Base-by-base conservation (phyloP, 2,113 vertebrate genomes). In the Elephas maximus region DNA sequence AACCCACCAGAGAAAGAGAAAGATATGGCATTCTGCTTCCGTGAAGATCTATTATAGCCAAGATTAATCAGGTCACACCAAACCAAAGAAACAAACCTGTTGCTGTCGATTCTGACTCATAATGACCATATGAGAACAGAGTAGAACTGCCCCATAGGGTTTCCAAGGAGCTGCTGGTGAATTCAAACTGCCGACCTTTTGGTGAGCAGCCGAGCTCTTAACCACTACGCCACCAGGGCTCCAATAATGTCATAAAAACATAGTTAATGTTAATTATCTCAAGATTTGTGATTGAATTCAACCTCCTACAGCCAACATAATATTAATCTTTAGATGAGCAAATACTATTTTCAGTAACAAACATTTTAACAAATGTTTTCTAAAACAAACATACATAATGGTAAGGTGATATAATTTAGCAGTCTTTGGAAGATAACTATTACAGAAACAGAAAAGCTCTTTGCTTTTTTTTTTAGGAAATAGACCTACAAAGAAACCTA, bases 351-450 rank as follows among this genome's bases (percentile, higher is more conserved):
- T 96, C 30, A 78, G 18, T 4, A 83, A 82, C 17, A 41, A 77
- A 60, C 69, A 69, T 82, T 91, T 86, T 63, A 94, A 73, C 63
- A 67, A 85, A 85, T 62, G 65, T 90, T 87, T 97, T 48, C n/a
- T 93, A 37, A 93, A 86, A 65, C 86, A 90, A 85, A 89, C 26
- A 79, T 51, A 53, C 1, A 21, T 78, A 83, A 65, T 67, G 78
- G n/a, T 21, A 93, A 67, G 26, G 3, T 88, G 91, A n/a, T 63
- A 7, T 93, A 79, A 37, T 88, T 95, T 93, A 88, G n/a, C 0
- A 53, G 41, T 91, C 41, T 33, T 79, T 91, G 57, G 83, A 77
- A 53, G 57, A 48, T 79, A 97, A 44, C 30, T 74, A 5, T 67
- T 17, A 37, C 0, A 80, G 57, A 95, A 95, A 85, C 33, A 73